phyloP scores from a whole-genome alignment of 2,797 vertebrate genomes.

The Bovichtus variegatus region DNA sequence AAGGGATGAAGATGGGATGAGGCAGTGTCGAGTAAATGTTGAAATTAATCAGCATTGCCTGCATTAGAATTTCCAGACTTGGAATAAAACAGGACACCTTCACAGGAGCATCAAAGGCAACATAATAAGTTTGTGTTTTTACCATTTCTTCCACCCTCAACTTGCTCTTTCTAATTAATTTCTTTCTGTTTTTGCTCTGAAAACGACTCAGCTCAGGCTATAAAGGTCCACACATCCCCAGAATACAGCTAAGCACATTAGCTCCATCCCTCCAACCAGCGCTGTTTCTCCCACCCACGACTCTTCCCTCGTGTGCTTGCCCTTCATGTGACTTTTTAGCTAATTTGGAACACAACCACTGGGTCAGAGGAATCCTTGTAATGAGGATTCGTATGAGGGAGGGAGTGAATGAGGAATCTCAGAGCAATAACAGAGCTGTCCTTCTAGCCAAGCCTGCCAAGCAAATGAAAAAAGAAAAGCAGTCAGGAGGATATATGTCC shows the following conservation, averaged over 20 bases:
- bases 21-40: constrained; percentile 5
- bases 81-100: constrained; percentile 25
- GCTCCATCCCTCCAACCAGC: constrained; percentile 36
- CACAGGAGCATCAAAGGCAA: constrained; percentile 36
- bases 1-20: constrained; percentile 9
- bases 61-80: constrained; percentile 9
- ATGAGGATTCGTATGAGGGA: constrained; percentile 62
- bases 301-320: constrained; percentile 58
- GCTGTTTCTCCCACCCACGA: constrained; percentile 48
- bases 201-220: constrained; percentile 34
- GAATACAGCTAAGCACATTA: constrained; percentile 66
- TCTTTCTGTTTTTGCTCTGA: constrained; percentile 43
- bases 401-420: constrained; percentile 39
- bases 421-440: constrained; percentile 38
- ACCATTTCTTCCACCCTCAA: constrained; percentile 27
- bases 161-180: constrained; percentile 58
- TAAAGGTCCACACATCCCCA: constrained; percentile 46
- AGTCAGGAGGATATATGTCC: not conserved
- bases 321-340: constrained; percentile 74
- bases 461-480: constrained; percentile 12
- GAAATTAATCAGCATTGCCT: constrained; percentile 38
- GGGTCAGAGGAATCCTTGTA: constrained; percentile 56
- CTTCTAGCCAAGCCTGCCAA: constrained; percentile 4
- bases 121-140: constrained; percentile 43
- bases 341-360: constrained; percentile 72